A percentile compares a stretch with the other conserved stretches of the same genome.
Conservation (phyloP, 1,140 invertebrate genomes). For the Holotrichia oblita region DNA sequence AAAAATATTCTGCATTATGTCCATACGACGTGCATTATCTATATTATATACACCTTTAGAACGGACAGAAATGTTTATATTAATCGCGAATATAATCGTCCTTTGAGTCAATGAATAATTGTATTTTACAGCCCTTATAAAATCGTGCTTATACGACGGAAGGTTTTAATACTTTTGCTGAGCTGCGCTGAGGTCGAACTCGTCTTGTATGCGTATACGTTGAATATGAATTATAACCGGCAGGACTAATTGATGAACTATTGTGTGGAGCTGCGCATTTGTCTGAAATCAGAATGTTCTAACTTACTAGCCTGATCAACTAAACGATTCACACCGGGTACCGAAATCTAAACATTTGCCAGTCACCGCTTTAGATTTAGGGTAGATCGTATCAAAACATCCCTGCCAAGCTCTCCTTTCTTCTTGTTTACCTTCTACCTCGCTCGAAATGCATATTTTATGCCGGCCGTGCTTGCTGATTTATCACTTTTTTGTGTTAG, state of each 20-base stretch:
- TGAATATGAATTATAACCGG: no score
- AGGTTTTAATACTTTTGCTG: no score
- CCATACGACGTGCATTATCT: background rate
- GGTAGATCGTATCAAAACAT: conserved; percentile 43
- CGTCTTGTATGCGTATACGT: no score
- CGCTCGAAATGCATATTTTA: conserved; percentile 42
- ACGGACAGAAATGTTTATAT: background rate
- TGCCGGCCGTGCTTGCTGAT: conserved; percentile 37
- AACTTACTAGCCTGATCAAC: no score
- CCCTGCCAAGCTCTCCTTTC: background rate
- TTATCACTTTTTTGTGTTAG: conserved; percentile 42
- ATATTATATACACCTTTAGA: background rate
- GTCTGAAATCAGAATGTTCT: no score
- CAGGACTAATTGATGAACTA: no score
- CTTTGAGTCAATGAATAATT: conserved; percentile 26
- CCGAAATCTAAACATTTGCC: conserved; percentile 41
- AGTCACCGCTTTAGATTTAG: conserved; percentile 46
- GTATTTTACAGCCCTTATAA: conserved; percentile 29
- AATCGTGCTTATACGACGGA: background rate
- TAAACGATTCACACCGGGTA: background rate
- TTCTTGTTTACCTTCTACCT: background rate
- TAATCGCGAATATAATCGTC: background rate
- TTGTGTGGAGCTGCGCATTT: no score
- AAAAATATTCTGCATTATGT: background rate
- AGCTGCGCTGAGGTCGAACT: no score